Conservation (phyloP, 2,113 vertebrate species). For the Microcebus lehilahytsara region DNA sequence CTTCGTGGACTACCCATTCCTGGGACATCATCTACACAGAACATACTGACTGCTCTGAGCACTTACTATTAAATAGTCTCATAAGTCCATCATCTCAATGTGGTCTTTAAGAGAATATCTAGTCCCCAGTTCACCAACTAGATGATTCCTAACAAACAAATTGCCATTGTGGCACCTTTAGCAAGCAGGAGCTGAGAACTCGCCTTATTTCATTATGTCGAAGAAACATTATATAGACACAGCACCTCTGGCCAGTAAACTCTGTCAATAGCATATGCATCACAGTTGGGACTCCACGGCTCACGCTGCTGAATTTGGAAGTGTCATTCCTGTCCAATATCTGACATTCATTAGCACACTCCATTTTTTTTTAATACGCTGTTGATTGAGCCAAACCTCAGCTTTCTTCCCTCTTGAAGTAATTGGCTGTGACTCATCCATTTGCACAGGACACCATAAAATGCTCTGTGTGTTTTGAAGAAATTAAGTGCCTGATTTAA, state of each 20-base stretch:
- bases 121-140: background rate
- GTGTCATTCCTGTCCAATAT: background rate
- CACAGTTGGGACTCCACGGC: background rate
- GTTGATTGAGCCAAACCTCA: conserved; percentile 58
- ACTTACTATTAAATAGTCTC: background rate
- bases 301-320: background rate
- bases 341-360: background rate
- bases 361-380: conserved; percentile 3
- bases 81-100: background rate
- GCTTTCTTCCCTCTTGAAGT: conserved; percentile 64
- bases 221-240: background rate
- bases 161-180: background rate
- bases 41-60: background rate
- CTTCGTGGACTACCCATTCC: background rate
- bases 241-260: background rate
- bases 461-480: conserved; percentile 68
- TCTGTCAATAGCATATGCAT: background rate
- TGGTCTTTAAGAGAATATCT: background rate
- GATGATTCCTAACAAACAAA: background rate
- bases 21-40: background rate
- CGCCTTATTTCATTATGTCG: background rate
- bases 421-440: conserved; percentile 73
- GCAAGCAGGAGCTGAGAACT: background rate
- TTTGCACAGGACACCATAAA: conserved; percentile 68
- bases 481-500: conserved; percentile 80